Evolutionary conservation across 2,797 vertebrate genomes (phyloP).

Genomic region (Semotilus atromaculatus): DNA sequence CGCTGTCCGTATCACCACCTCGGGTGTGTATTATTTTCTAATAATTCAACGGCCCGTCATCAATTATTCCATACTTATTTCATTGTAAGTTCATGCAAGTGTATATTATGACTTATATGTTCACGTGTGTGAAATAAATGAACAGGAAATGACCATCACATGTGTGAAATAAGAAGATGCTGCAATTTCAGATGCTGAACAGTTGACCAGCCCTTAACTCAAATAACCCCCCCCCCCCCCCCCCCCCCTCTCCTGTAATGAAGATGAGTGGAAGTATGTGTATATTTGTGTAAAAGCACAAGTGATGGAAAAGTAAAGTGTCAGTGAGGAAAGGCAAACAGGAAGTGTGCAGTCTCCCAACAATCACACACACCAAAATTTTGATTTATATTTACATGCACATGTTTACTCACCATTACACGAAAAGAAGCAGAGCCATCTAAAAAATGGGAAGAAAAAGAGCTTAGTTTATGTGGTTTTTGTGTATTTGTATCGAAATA

Average conservation of each 20-base stretch:
- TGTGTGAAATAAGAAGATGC: constrained; percentile 8
- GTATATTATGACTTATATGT: constrained; percentile 7
- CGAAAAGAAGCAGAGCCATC: constrained; percentile 27
- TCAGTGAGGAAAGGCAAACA: constrained; percentile 65
- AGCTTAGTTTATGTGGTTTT: background rate
- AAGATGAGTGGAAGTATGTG: constrained; percentile 53
- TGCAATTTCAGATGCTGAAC: constrained; percentile 55
- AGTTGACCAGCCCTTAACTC: constrained; percentile 59
- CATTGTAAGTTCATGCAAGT: background rate
- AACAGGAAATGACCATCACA: too few species aligned
- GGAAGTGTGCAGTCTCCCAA: constrained; percentile 38
- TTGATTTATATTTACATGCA: constrained; percentile 31
- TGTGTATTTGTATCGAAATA: constrained; percentile 28
- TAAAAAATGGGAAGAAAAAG: constrained; percentile 15
- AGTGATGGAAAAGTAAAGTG: constrained; percentile 61
- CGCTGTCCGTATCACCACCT: background rate
- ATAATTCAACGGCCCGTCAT: background rate
- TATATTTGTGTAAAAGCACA: constrained; percentile 26
- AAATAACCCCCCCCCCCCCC: constrained; percentile 47
- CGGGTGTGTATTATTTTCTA: background rate
- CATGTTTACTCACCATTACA: constrained; percentile 30
- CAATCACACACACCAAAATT: constrained; percentile 5
- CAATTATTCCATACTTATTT: background rate
- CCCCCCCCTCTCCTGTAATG: constrained; percentile 21
- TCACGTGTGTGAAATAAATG: background rate